A percentile compares a stretch with the other conserved stretches of the same genome.
These are phyloP conservation scores for Argyrosomus regius DNA, from an alignment of 2,797 vertebrate species.

Conservation along the genomic window DNA sequence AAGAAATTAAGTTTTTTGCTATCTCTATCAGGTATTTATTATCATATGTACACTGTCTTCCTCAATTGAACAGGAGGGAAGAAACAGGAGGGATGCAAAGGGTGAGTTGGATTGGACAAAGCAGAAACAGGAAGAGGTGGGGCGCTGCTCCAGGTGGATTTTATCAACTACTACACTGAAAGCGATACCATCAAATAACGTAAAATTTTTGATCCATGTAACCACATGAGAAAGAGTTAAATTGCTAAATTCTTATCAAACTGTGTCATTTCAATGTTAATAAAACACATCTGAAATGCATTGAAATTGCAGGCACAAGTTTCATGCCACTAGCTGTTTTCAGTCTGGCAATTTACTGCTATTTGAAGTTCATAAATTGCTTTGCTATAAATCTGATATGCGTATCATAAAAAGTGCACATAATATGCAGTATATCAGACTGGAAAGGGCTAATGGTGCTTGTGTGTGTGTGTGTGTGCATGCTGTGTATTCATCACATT, in stretches of 20 bases:
- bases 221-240: conserved; percentile 21
- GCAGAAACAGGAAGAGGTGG: not conserved
- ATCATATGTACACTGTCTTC: no score
- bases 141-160: not conserved
- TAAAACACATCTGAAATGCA: conserved; percentile 39
- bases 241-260: not conserved
- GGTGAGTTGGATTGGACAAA: not conserved
- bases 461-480: not conserved
- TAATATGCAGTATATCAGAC: not conserved
- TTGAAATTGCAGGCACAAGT: not conserved
- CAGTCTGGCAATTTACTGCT: not conserved
- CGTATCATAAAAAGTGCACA: not conserved
- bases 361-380: not conserved
- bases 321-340: conserved; percentile 11
- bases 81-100: not conserved
- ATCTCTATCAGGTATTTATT: no score
- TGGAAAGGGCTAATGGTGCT: not conserved
- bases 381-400: conserved; percentile 4
- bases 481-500: not conserved
- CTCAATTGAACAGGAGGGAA: no score
- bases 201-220: not conserved
- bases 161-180: not conserved
- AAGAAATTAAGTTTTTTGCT: no score
- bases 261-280: conserved; percentile 1
- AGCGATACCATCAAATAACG: not conserved